Evolutionary conservation across 2,888 invertebrate species (phyloP), one percentile per base, ranked within the genome.

Genomic region (Dryococelus australis): DNA sequence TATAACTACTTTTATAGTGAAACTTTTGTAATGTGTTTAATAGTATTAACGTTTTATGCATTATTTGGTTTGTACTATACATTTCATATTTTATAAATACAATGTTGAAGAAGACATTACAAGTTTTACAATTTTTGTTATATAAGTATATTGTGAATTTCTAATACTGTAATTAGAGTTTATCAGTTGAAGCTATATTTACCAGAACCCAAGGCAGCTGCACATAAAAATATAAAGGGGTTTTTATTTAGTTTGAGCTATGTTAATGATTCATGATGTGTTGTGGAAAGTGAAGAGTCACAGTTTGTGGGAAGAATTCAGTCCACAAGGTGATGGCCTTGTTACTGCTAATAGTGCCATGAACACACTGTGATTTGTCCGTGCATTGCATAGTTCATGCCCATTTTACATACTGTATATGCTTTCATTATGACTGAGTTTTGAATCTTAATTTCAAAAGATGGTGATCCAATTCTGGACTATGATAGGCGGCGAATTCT

Each of bases 201-300:
- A 65, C 65, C 65, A 65, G 20, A 65, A 65, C 65, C 65, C 65
- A 65, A 65, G 65, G 65, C 65, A 65, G 65, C 65, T 65, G n/a
- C 65, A 65, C n/a, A 65, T 20, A 65, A 65, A 16, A 65, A 12
- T 20, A 51, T 35, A 4, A 35, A 35, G 20, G 12, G 2, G 20
- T 51, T 51, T 16, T 51, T 51, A 51, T 51, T 2, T 51, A 51
- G 51, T 51, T 51, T 20, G 13, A 51, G 51, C 8, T 51, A 6
- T 0, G 12, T 51, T 51, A 16, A 8, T 51, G 2, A 20, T 51
- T 51, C 51, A 51, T 51, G 51, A 6, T 16, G 51, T 51, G 51
- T 51, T 35, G 35, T 35, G 35, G 51, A 16, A 51, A 51, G 13
- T 51, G 8, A 51, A 20, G 20, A 51, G 20, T 12, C 51, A 16